phyloP scores from a whole-genome alignment of 2,888 invertebrate species.

The Platycnemis pennipes region DNA sequence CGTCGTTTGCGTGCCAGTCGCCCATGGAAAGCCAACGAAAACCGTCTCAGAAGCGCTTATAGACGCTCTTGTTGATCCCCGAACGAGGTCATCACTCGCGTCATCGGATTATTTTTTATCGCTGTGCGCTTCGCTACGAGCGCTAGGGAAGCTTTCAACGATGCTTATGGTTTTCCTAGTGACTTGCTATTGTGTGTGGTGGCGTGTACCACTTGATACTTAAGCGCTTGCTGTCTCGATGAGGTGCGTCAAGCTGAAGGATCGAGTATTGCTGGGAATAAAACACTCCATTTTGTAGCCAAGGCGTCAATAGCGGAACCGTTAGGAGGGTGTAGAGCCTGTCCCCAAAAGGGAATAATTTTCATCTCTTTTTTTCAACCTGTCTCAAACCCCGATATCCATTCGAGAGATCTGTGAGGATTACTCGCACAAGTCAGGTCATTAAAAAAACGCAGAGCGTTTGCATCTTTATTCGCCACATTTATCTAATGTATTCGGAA shows the following conservation, averaged over 20 bases:
- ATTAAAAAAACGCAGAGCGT: too few species aligned
- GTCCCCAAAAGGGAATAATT: too few species aligned
- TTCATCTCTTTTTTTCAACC: too few species aligned
- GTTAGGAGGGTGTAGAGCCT: too few species aligned
- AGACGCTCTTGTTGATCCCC: neutral
- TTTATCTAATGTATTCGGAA: too few species aligned
- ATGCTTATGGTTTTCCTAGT: neutral
- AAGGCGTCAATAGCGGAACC: too few species aligned
- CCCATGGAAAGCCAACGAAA: neutral
- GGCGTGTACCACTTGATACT: neutral
- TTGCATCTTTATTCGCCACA: too few species aligned
- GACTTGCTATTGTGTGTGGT: neutral
- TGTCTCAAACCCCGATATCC: too few species aligned
- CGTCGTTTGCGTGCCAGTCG: conserved; percentile 2
- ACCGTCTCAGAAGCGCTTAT: neutral
- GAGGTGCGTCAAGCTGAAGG: neutral
- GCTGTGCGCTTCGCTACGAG: neutral
- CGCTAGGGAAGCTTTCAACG: neutral
- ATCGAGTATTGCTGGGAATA: neutral
- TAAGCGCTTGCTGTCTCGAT: neutral
- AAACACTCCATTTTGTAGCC: too few species aligned
- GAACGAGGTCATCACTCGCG: conserved; percentile 16
- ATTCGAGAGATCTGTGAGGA: too few species aligned
- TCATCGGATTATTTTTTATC: neutral
- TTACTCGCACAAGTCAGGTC: too few species aligned